A percentile compares a stretch with the other conserved stretches of the same genome.
Conservation (phyloP, 2,888 invertebrate genomes). For the Lagria hirta region DNA sequence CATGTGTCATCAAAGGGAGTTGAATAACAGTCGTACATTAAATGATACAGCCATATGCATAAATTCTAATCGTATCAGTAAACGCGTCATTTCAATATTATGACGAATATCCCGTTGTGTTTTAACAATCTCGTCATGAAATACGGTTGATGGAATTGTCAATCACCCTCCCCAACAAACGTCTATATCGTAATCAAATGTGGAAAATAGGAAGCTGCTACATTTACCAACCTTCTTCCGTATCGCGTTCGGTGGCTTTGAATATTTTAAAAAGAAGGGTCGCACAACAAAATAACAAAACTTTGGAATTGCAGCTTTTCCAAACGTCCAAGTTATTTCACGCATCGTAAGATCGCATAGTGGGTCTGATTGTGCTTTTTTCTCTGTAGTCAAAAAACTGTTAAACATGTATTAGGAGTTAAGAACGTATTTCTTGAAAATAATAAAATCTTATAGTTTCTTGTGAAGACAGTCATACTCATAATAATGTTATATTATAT, state of each 20-base stretch:
- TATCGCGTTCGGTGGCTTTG: slow-evolving; percentile 31
- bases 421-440: too few species aligned
- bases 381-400: too few species aligned
- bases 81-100: slow-evolving; percentile 34
- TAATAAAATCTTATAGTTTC: too few species aligned
- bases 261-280: slow-evolving; percentile 38
- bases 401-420: too few species aligned
- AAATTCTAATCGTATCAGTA: slow-evolving; percentile 37
- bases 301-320: slow-evolving; percentile 24
- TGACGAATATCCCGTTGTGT: slow-evolving; percentile 39
- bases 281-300: slow-evolving; percentile 24
- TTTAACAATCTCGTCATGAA: slow-evolving; percentile 30
- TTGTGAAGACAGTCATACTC: too few species aligned
- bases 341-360: slow-evolving; percentile 24
- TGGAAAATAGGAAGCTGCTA: slow-evolving; percentile 23
- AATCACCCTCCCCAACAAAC: slow-evolving; percentile 12
- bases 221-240: slow-evolving; percentile 25
- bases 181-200: slow-evolving; percentile 26
- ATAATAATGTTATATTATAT: too few species aligned
- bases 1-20: too few species aligned
- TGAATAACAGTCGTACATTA: slow-evolving; percentile 21
- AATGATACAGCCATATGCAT: slow-evolving; percentile 24
- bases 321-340: slow-evolving; percentile 25
- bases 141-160: slow-evolving; percentile 27
- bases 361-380: too few species aligned